These are phyloP conservation scores for Coboldia fuscipes DNA, from an alignment of 1,140 invertebrate genomes.

Conservation along the genomic window DNA sequence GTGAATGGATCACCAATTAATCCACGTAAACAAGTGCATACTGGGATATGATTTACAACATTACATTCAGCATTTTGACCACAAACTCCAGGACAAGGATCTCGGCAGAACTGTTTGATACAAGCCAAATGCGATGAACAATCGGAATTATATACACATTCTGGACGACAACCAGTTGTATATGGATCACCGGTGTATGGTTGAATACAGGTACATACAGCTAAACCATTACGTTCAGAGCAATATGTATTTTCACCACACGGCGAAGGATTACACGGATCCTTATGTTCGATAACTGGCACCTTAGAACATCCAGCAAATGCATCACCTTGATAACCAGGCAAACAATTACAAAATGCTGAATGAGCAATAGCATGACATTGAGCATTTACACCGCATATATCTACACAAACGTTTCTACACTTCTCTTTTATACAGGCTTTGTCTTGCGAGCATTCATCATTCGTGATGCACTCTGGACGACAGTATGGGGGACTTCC, in stretches of 20 bases:
- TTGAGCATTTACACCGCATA: conserved; percentile 56
- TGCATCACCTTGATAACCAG: conserved; percentile 59
- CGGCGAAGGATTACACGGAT: conserved; percentile 58
- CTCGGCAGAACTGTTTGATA: conserved; percentile 60
- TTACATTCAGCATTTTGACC: conserved; percentile 55
- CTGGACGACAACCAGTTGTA: conserved; percentile 49
- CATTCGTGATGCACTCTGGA: conserved; percentile 50
- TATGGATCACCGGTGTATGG: conserved; percentile 69
- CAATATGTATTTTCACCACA: conserved; percentile 67
- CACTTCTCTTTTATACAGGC: conserved; percentile 67
- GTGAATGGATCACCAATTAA: conserved; percentile 64
- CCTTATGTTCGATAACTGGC: conserved; percentile 16
- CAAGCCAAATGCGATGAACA: conserved; percentile 60
- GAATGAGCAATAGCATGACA: conserved; percentile 65
- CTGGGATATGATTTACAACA: conserved; percentile 60
- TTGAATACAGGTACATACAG: conserved; percentile 59
- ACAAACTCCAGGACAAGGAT: conserved; percentile 70
- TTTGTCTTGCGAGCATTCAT: conserved; percentile 48
- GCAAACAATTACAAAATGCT: conserved; percentile 53
- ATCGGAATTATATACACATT: conserved; percentile 55
- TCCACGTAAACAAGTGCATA: conserved; percentile 52
- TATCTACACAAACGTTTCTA: conserved; percentile 45
- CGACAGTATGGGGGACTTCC: conserved; percentile 50
- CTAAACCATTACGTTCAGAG: conserved; percentile 36
- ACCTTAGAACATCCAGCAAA: conserved; percentile 47